These are phyloP conservation scores for Meriones psammophilus DNA, from an alignment of 2,797 vertebrate genomes.

Conservation along the genomic window DNA sequence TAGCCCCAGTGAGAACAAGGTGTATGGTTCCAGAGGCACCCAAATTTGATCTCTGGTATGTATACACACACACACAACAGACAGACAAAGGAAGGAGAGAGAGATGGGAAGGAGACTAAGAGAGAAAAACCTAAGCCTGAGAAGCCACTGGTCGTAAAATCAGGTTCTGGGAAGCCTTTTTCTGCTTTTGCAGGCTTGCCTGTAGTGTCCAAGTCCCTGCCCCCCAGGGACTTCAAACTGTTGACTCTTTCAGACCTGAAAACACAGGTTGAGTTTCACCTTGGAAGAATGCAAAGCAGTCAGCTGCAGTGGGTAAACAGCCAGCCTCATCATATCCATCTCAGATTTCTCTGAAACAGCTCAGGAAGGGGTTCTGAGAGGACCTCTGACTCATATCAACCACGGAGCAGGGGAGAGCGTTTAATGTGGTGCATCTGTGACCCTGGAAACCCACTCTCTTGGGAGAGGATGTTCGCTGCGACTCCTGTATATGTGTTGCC, in stretches of 20 bases:
- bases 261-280: slow-evolving; percentile 70
- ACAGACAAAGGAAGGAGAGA: neutral
- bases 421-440: slow-evolving; percentile 36
- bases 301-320: slow-evolving; percentile 47
- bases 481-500: neutral
- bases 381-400: slow-evolving; percentile 67
- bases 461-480: slow-evolving; percentile 3
- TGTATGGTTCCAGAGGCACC: neutral
- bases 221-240: slow-evolving; percentile 6
- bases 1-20: neutral
- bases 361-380: slow-evolving; percentile 50
- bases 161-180: slow-evolving; percentile 27
- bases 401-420: neutral
- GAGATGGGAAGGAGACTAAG: neutral
- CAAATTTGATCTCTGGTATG: neutral
- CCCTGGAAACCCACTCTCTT: slow-evolving; percentile 50
- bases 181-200: neutral
- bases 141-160: slow-evolving; percentile 13
- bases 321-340: neutral
- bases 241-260: slow-evolving; percentile 74
- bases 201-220: neutral
- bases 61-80: neutral
- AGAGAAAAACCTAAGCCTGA: slow-evolving; percentile 28
- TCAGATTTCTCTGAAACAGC: slow-evolving; percentile 65
- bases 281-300: slow-evolving; percentile 77